Percentiles rank a stretch among this genome's conserved stretches.
Conservation (phyloP, 2,888 invertebrate genomes). For the Apodemia duryi region DNA sequence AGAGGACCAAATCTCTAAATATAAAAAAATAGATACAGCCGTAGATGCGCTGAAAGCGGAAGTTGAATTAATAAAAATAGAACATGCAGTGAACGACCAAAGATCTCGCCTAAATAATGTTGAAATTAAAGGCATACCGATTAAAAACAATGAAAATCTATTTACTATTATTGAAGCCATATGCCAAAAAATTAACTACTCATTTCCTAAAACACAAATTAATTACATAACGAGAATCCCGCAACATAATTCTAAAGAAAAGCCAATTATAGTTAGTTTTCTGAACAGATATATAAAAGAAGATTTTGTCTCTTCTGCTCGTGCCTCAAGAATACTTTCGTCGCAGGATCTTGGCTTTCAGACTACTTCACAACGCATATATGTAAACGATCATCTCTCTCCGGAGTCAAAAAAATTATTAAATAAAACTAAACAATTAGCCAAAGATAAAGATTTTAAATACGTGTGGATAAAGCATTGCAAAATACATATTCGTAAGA, state of each 20-base stretch:
- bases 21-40: no score
- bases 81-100: not conserved
- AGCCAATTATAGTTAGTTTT: conserved; percentile 10
- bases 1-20: no score
- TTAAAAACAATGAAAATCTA: not conserved
- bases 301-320: conserved; percentile 10
- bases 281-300: conserved; percentile 8
- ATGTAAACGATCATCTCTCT: not conserved
- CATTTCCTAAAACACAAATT: not conserved
- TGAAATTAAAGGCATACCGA: conserved; percentile 8
- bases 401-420: not conserved
- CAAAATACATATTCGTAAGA: conserved; percentile 2
- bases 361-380: not conserved
- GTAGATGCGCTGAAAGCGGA: no score
- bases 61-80: no score
- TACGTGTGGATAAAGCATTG: conserved; percentile 13
- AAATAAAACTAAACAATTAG: not conserved
- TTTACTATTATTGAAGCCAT: not conserved
- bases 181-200: not conserved
- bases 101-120: conserved; percentile 1
- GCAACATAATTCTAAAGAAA: not conserved
- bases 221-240: conserved; percentile 9
- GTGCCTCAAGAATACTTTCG: not conserved
- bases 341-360: not conserved
- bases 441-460: not conserved